Conservation (phyloP, 2,113 vertebrate genomes). For the Chionis minor region DNA sequence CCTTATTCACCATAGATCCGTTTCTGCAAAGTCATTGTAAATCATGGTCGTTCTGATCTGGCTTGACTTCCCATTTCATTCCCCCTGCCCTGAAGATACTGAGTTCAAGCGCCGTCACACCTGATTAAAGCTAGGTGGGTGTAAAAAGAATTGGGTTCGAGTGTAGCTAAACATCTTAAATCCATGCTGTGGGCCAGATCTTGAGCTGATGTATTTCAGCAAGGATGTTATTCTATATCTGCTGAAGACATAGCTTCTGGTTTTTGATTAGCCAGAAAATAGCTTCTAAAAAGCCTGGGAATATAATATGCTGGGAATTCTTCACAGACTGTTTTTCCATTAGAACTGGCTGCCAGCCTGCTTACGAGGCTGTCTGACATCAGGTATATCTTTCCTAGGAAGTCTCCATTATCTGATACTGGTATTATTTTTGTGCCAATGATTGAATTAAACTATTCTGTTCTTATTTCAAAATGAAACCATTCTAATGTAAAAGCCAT, state of each 20-base stretch:
- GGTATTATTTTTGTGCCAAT: slow-evolving; percentile 24
- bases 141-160: background rate
- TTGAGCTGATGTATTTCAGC: slow-evolving; percentile 14
- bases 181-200: background rate
- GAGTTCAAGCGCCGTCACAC: background rate
- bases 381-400: slow-evolving; percentile 60
- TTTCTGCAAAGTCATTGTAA: background rate
- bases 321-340: slow-evolving; percentile 51
- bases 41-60: background rate
- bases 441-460: slow-evolving; percentile 26
- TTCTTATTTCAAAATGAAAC: slow-evolving; percentile 20
- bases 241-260: slow-evolving; percentile 48
- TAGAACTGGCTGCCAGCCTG: slow-evolving; percentile 56
- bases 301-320: slow-evolving; percentile 62
- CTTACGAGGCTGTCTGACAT: slow-evolving; percentile 30
- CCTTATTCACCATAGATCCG: background rate
- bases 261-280: slow-evolving; percentile 40
- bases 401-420: slow-evolving; percentile 43
- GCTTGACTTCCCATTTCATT: background rate
- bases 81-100: background rate
- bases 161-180: background rate
- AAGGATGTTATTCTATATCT: slow-evolving; percentile 47
- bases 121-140: background rate
- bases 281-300: slow-evolving; percentile 47
- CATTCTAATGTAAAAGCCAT: slow-evolving; percentile 28